Evolutionary conservation across 1,140 invertebrate species (phyloP), one percentile per base, ranked within the genome.

Genomic region (Bemisia tabaci): DNA sequence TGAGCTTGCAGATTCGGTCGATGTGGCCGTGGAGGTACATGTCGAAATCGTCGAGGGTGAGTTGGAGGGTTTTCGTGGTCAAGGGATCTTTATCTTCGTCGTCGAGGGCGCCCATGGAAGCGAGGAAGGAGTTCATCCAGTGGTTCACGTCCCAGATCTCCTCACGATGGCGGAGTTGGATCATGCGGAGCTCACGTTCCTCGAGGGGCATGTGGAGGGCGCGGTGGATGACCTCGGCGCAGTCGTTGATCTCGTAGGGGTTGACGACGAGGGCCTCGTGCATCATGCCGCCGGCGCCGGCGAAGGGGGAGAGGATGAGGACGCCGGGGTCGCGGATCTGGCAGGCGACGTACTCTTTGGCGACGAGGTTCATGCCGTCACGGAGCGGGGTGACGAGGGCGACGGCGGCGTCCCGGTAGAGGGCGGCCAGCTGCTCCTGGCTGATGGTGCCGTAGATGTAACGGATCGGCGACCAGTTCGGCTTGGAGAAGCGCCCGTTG

Each of bases 331-430:
- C 84, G 69, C 92, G 91, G 11, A 93, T 93, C 77, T 94, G 92
- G 74, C 92, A 94, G 2, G 92, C 92, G 1, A 94, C 91, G 73
- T 92, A 95, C 76, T 95, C 92, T 77, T 95, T 95, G 2, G 92
- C 92, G 0, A 95, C 92, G 58, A 94, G 79, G 78, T 94, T 94
- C 92, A 94, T 94, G 60, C 92, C 92, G 75, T 95, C 92, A 60
- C 92, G 79, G 0, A 94, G 76, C 0, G 92, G 92, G 0, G 92
- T 94, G 0, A 95, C 91, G 22, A 94, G 76, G 22, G 88, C 90
- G 0, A 95, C 90, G 0, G 89, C 86, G 0, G 91, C 85, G 72
- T 94, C 91, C 22, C 91, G 80, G 76, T 93, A 93, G 69, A 92
- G 87, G 0, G 89, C 89, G 1, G 91, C 90, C 26, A 95, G 74